Percentiles rank a stretch among this genome's conserved stretches.
These are phyloP conservation scores for Platalea minor DNA, from an alignment of 2,797 vertebrate species.

Conservation along the genomic window DNA sequence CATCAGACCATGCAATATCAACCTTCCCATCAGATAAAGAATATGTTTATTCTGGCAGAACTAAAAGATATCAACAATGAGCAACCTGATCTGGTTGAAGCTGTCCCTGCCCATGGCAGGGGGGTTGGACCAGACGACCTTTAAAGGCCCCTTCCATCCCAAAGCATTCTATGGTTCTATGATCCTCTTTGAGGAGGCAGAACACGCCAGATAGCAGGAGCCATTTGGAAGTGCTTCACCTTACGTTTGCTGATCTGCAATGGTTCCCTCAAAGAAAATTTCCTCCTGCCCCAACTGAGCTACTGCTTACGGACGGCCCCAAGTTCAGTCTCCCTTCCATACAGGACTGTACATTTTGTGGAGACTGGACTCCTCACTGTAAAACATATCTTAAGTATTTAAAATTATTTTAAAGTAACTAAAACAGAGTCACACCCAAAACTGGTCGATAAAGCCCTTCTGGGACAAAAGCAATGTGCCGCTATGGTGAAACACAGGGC, in stretches of 20 bases:
- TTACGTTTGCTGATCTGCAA: accelerated
- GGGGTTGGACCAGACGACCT: too few relatives aligned
- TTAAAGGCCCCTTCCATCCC: too few relatives aligned
- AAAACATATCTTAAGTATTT: background rate
- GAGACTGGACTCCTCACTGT: accelerated
- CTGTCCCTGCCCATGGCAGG: too few relatives aligned
- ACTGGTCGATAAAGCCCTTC: accelerated
- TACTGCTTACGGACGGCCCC: background rate
- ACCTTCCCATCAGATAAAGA: background rate
- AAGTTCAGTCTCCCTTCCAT: background rate
- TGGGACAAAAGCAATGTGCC: background rate
- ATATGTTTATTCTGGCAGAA: background rate
- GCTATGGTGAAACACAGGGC: background rate
- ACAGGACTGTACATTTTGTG: too few relatives aligned
- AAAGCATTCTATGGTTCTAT: too few relatives aligned
- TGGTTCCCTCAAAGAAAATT: background rate
- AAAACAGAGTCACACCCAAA: accelerated
- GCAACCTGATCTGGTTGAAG: too few relatives aligned
- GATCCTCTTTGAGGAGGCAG: background rate
- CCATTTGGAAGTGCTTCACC: background rate
- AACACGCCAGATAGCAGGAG: background rate
- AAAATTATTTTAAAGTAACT: background rate
- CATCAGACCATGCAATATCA: background rate
- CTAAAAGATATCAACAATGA: too few relatives aligned
- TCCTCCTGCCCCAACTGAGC: background rate